Evolutionary conservation across 2,113 vertebrate species (phyloP).

Genomic region (Hydropotes inermis): DNA sequence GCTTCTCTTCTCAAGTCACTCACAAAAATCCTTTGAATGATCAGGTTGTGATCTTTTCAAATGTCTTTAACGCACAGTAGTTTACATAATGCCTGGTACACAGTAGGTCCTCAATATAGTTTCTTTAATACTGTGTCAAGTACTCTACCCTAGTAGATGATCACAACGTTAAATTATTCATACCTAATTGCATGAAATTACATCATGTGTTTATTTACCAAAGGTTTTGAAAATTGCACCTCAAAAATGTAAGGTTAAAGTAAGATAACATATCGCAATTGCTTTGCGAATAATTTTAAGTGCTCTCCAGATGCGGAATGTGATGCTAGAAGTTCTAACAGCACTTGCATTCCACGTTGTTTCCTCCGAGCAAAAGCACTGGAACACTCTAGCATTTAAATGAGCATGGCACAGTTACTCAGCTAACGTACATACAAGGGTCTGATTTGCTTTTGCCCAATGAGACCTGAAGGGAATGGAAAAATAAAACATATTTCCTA

Average conservation of each 20-base stretch:
- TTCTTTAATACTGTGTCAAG: neutral
- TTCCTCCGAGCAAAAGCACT: neutral
- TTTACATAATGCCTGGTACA: neutral
- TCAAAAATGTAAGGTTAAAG: neutral
- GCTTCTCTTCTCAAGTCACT: neutral
- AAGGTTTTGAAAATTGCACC: neutral
- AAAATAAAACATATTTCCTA: neutral
- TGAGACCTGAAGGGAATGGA: neutral
- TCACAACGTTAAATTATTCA: neutral
- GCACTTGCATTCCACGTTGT: neutral
- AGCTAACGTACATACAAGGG: neutral
- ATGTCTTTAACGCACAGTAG: neutral
- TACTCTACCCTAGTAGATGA: neutral
- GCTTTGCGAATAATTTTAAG: neutral
- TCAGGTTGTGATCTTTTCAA: neutral
- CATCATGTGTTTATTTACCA: neutral
- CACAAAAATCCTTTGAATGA: neutral
- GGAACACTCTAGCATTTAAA: neutral
- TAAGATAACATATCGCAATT: neutral
- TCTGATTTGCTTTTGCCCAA: neutral
- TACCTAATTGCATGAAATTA: neutral
- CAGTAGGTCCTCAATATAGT: neutral
- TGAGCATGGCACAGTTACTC: neutral
- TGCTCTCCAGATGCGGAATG: neutral
- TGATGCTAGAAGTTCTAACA: neutral